phyloP scores from a whole-genome alignment of 2,113 vertebrate genomes.

The Hypocryptadius cinnamomeus region DNA sequence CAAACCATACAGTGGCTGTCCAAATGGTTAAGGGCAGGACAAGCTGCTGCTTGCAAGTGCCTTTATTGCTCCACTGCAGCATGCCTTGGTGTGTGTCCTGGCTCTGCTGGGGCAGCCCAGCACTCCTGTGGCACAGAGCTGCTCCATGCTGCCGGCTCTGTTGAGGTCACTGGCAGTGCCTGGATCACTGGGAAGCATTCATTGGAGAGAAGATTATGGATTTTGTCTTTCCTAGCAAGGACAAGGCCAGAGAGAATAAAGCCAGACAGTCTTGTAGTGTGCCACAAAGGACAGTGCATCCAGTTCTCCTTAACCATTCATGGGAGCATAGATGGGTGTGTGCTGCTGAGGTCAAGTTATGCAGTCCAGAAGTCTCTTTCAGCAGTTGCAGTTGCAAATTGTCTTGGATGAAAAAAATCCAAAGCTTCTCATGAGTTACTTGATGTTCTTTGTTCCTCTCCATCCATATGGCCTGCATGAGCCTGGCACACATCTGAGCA shows the following conservation, averaged over 20 bases:
- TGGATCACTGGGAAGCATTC: neutral
- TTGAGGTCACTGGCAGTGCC: neutral
- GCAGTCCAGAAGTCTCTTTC: neutral
- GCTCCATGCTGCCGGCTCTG: neutral
- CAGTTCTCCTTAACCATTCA: neutral
- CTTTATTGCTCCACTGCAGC: neutral
- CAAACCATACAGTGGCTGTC: neutral
- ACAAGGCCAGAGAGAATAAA: neutral
- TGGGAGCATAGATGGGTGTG: neutral
- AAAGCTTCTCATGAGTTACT: constrained; percentile 20
- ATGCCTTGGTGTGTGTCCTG: neutral
- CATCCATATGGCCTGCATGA: neutral
- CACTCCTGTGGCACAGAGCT: fast-evolving
- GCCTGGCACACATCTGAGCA: neutral
- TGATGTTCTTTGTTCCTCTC: neutral
- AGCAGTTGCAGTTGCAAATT: constrained; percentile 4
- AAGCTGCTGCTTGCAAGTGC: neutral
- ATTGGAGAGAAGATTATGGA: neutral
- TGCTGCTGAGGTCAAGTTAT: neutral
- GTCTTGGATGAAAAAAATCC: constrained; percentile 7
- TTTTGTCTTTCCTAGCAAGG: neutral
- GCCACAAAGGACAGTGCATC: neutral
- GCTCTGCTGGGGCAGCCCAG: neutral
- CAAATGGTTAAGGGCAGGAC: constrained; percentile 22
- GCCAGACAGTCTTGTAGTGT: neutral